Evolutionary conservation across 30 jellyfish, hydroid and myxozoan genomes (phyloP).

Genomic region (Turritopsis dohrnii): DNA sequence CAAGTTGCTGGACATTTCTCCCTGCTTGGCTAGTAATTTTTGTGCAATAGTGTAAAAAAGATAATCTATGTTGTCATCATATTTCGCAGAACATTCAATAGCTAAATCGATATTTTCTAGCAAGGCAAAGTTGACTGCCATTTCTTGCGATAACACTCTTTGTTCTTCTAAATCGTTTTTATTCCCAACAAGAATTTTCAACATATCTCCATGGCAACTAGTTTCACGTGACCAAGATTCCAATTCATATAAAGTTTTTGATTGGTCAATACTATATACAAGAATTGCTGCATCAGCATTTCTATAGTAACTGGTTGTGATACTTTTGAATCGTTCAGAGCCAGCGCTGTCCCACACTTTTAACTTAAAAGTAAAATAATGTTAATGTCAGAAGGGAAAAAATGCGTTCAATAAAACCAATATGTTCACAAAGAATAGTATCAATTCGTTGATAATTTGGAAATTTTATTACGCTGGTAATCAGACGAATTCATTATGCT

Average conservation of each 20-base stretch:
- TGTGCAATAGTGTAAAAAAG: conserved; percentile 63
- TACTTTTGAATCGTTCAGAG: conserved; percentile 70
- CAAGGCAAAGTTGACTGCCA: conserved; percentile 82
- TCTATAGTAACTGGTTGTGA: conserved; percentile 83
- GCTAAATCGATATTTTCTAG: conserved; percentile 72
- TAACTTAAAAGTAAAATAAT: conserved; percentile 30
- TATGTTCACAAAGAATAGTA: too few relatives aligned
- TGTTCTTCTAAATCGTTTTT: conserved; percentile 67
- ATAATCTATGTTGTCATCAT: conserved; percentile 71
- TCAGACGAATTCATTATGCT: too few relatives aligned
- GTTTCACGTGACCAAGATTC: conserved; percentile 78
- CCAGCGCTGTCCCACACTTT: conserved; percentile 99
- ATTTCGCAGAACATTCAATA: conserved; percentile 94
- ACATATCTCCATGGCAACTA: conserved; percentile 49
- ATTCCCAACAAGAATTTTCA: conserved; percentile 71
- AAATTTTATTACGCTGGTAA: too few relatives aligned
- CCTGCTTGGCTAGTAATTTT: conserved; percentile 36
- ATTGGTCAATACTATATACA: conserved; percentile 64
- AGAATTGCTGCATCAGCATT: conserved; percentile 92
- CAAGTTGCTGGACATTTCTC: conserved; percentile 18
- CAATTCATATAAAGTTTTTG: conserved; percentile 54
- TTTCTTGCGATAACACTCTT: conserved; percentile 54
- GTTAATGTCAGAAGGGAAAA: too few relatives aligned
- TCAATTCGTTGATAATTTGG: too few relatives aligned
- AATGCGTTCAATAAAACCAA: too few relatives aligned